Conservation (phyloP, 1,140 invertebrate genomes). For the Copidosoma floridanum region DNA sequence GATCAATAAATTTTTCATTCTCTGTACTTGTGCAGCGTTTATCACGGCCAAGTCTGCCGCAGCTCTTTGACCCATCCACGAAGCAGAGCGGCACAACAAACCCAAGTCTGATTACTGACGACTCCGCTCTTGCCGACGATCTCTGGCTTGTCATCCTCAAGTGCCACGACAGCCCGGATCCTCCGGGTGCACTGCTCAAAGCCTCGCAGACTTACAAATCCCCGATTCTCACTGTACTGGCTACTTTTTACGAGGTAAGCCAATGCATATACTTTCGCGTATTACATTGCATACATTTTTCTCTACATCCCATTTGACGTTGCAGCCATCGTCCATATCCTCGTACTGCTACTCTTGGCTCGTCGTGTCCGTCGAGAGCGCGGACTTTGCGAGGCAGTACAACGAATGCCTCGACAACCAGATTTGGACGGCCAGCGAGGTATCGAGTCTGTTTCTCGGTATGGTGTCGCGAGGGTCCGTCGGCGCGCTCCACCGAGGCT, state of each 20-base stretch:
- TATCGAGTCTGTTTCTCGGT: conserved; percentile 57
- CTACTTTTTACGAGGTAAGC: conserved; percentile 66
- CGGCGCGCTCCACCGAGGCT: conserved; percentile 59
- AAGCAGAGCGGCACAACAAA: no score
- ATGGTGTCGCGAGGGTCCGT: conserved; percentile 57
- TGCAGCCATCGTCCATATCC: conserved; percentile 64
- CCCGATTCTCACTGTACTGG: conserved; percentile 63
- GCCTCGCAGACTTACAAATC: conserved; percentile 58
- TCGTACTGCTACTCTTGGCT: conserved; percentile 67
- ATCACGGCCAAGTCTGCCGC: conserved; percentile 15
- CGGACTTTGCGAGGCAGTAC: conserved; percentile 46
- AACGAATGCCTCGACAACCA: conserved; percentile 46
- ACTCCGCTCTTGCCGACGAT: conserved; percentile 48
- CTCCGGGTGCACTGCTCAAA: conserved; percentile 61
- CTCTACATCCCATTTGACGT: conserved; percentile 16
- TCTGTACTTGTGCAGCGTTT: conserved; percentile 22
- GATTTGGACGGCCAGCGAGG: conserved; percentile 45
- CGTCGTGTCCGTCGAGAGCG: conserved; percentile 50
- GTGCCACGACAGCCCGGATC: conserved; percentile 68
- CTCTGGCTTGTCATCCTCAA: conserved; percentile 63
- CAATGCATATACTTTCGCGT: no score
- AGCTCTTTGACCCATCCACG: not conserved
- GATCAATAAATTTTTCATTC: no score
- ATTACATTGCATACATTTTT: not conserved
- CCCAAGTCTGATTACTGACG: no score